These are phyloP conservation scores for Epinotia ramella DNA, from an alignment of 2,888 invertebrate genomes.

Conservation along the genomic window DNA sequence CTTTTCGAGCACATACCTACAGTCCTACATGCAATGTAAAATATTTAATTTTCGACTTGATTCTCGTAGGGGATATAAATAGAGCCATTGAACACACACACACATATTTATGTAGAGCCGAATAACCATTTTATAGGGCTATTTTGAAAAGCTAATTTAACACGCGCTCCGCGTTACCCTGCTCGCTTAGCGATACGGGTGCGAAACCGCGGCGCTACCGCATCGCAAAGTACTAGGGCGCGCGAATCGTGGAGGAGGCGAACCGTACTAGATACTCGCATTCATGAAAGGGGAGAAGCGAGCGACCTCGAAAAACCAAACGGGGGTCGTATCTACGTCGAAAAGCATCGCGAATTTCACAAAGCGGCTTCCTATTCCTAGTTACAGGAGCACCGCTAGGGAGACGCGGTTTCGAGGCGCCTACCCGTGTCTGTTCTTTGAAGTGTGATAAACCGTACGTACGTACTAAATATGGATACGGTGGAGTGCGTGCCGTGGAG, in stretches of 20 bases:
- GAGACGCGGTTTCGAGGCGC: constrained; percentile 75
- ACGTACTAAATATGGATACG: constrained; percentile 69
- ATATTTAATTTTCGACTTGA: too few relatives aligned
- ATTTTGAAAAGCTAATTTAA: constrained; percentile 24
- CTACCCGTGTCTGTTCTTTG: constrained; percentile 74
- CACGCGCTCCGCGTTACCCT: constrained; percentile 6
- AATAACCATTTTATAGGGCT: background rate
- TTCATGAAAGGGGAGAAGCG: constrained; percentile 58
- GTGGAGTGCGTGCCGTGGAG: constrained; percentile 65
- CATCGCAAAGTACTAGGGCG: constrained; percentile 57
- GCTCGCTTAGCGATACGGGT: constrained; percentile 61
- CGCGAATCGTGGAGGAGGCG: constrained; percentile 52
- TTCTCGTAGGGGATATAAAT: background rate
- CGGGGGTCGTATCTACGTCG: constrained; percentile 72
- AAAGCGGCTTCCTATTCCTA: constrained; percentile 78
- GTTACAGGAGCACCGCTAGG: constrained; percentile 70
- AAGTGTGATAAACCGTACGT: constrained; percentile 80
- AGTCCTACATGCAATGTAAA: too few relatives aligned
- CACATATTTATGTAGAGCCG: background rate
- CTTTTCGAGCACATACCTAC: too few relatives aligned
- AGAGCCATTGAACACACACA: background rate
- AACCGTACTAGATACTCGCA: constrained; percentile 57
- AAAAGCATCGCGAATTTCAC: constrained; percentile 81
- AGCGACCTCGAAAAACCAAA: constrained; percentile 81
- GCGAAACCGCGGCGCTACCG: constrained; percentile 68